Conservation (phyloP, 2,113 vertebrate species). For the Mungos mungo region DNA sequence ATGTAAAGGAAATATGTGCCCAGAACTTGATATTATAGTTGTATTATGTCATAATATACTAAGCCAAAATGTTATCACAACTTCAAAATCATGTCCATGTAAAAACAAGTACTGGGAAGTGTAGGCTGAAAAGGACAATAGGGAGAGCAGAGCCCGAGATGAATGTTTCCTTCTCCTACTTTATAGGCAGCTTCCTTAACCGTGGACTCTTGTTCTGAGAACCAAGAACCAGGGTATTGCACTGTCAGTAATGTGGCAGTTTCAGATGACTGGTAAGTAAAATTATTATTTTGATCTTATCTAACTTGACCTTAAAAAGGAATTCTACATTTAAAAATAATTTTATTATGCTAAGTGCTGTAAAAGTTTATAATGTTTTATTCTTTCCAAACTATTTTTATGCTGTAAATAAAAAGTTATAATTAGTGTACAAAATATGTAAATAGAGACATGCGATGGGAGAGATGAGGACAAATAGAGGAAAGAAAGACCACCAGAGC, state of each 20-base stretch:
- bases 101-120: not conserved
- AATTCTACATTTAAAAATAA: not conserved
- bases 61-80: not conserved
- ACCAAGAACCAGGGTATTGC: constrained; percentile 95
- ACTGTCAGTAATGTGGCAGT: constrained; percentile 95
- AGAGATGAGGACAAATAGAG: not conserved
- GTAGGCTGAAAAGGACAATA: not conserved
- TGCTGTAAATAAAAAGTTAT: not conserved
- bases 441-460: not conserved
- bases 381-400: not conserved
- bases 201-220: constrained; percentile 95
- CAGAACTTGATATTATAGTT: not conserved
- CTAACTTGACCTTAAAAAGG: not conserved
- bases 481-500: not conserved
- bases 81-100: not conserved
- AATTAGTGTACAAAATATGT: not conserved
- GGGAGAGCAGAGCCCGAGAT: not conserved
- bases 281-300: not conserved
- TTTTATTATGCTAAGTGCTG: not conserved
- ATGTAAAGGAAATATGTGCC: not conserved
- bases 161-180: not conserved
- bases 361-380: not conserved
- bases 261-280: constrained; percentile 92
- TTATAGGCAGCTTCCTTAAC: constrained; percentile 95
- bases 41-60: not conserved